A percentile compares a stretch with the other conserved stretches of the same genome.
phyloP scores from a whole-genome alignment of 2,113 vertebrate genomes.

The Tretioscincus oriximinensis region DNA sequence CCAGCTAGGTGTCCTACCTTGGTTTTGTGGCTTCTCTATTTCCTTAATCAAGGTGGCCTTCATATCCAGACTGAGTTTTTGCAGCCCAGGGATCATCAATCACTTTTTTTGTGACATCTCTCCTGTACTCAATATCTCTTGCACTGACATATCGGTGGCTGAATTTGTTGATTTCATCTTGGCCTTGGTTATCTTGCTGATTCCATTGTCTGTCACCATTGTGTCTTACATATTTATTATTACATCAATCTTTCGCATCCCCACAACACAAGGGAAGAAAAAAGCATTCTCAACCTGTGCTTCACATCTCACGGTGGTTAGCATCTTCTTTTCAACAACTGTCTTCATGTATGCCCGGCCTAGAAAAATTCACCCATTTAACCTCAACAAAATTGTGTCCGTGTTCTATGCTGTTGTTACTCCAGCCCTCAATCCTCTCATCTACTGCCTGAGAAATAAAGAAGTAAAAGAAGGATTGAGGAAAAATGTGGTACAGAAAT shows the following conservation, averaged over 20 bases:
- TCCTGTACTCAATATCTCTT: conserved; percentile 66
- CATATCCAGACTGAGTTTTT: conserved; percentile 64
- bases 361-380: conserved; percentile 11
- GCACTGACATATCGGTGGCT: conserved; percentile 66
- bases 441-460: conserved; percentile 37
- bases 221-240: conserved; percentile 64
- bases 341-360: conserved; percentile 37
- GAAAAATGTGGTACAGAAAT: background rate
- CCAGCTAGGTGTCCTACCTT: conserved; percentile 53
- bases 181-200: conserved; percentile 56
- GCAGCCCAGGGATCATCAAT: conserved; percentile 65
- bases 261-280: conserved; percentile 54
- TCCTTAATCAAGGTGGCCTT: conserved; percentile 64
- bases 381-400: conserved; percentile 20
- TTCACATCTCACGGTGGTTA: conserved; percentile 38
- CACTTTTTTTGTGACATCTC: conserved; percentile 73
- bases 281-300: conserved; percentile 55
- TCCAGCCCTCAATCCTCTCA: conserved; percentile 32
- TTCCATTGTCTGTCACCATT: conserved; percentile 52
- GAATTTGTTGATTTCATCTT: conserved; percentile 65
- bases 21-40: conserved; percentile 61
- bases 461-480: conserved; percentile 31
- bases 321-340: conserved; percentile 37
- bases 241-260: conserved; percentile 48
- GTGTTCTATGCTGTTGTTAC: conserved; percentile 21